A percentile compares a stretch with the other conserved stretches of the same genome.
Evolutionary conservation across 2,888 invertebrate genomes (phyloP).

Genomic region (Aporophyla nigra): DNA sequence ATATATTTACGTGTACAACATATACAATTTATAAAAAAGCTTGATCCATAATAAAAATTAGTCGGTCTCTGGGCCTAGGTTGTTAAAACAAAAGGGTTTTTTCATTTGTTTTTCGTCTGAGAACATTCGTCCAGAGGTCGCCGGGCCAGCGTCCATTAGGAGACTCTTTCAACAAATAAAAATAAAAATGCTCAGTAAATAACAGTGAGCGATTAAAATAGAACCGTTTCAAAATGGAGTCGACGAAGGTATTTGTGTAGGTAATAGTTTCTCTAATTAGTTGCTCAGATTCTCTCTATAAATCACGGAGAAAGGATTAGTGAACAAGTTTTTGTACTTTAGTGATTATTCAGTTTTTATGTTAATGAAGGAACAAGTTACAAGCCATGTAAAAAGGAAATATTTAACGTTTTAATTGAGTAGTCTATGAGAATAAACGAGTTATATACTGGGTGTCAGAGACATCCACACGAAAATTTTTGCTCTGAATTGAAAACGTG

Average conservation of each 20-base stretch:
- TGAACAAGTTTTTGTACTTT: background rate
- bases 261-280: slow-evolving; percentile 42
- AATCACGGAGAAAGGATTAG: slow-evolving; percentile 9
- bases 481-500: background rate
- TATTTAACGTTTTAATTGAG: background rate
- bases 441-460: background rate
- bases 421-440: background rate
- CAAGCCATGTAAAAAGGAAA: background rate
- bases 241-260: slow-evolving; percentile 14
- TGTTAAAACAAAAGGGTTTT: slow-evolving; percentile 43
- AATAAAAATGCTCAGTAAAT: slow-evolving; percentile 45
- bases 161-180: slow-evolving; percentile 48
- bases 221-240: slow-evolving; percentile 33
- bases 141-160: slow-evolving; percentile 40
- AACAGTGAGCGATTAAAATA: slow-evolving; percentile 46
- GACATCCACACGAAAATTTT: background rate
- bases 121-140: slow-evolving; percentile 38
- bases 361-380: background rate
- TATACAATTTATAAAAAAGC: slow-evolving; percentile 11
- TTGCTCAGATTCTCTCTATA: slow-evolving; percentile 13
- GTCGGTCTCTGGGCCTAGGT: slow-evolving; percentile 29
- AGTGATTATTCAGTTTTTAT: background rate
- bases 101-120: slow-evolving; percentile 53
- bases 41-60: slow-evolving; percentile 31
- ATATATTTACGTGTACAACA: slow-evolving; percentile 7